Evolutionary conservation across 2,797 vertebrate species (phyloP).

Genomic region (Chanos chanos): DNA sequence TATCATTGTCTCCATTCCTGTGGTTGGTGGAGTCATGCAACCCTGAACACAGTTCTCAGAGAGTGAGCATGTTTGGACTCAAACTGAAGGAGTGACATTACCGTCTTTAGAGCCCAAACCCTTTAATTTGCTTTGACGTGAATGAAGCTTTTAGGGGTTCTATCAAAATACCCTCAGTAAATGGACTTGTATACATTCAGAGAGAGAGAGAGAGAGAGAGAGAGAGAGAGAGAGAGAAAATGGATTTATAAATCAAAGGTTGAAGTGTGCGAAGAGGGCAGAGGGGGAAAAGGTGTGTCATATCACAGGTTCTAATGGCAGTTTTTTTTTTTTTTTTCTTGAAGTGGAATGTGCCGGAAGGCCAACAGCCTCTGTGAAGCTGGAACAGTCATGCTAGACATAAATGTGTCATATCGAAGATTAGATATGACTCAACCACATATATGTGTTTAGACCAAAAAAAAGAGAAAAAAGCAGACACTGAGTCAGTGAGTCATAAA

Average conservation of each 20-base stretch:
- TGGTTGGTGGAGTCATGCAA: slow-evolving; percentile 66
- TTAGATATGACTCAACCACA: no score
- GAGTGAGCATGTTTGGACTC: slow-evolving; percentile 58
- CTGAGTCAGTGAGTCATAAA: slow-evolving; percentile 14
- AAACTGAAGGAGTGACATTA: slow-evolving; percentile 50
- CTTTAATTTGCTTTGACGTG: slow-evolving; percentile 64
- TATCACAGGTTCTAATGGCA: no score
- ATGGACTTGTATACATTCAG: slow-evolving; percentile 47
- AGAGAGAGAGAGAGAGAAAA: slow-evolving; percentile 27
- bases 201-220: slow-evolving; percentile 26
- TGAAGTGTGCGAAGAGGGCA: not conserved
- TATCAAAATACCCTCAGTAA: slow-evolving; percentile 63
- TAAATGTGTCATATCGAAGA: no score
- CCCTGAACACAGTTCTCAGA: slow-evolving; percentile 52
- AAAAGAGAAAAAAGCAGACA: slow-evolving; percentile 9
- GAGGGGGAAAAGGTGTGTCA: no score
- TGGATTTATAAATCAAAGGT: not conserved
- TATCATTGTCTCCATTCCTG: slow-evolving; percentile 69
- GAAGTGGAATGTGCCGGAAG: no score
- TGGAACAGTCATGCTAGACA: no score
- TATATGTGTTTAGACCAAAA: no score
- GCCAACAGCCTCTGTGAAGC: no score
- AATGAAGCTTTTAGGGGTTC: slow-evolving; percentile 64
- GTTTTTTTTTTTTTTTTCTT: no score
- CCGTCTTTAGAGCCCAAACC: slow-evolving; percentile 57